Base-by-base conservation (phyloP, 2,797 vertebrate genomes). In the Alosa sapidissima region DNA sequence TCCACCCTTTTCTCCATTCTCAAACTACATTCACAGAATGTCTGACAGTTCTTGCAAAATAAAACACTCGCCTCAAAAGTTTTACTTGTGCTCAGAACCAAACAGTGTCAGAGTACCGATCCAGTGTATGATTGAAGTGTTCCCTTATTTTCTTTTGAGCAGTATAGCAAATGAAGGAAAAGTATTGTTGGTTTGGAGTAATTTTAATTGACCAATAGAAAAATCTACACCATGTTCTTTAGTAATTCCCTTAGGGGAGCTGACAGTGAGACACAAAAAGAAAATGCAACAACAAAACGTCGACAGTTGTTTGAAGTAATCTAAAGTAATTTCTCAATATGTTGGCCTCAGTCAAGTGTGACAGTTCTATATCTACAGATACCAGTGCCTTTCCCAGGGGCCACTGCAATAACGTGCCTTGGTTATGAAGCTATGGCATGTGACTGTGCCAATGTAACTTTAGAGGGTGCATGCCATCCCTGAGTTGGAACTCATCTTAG, bases 381-480 rank as follows among this genome's bases (percentile, higher is more conserved):
- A 28, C 33, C 68, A 72, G 68, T 47, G 16, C 16, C 72, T 47
- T 21, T 5, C 72, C 72, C 36, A 2, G 16, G 16, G 72, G 72
- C 9, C 36, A 45, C 5, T 7, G 72, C 36, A 19, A 36, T 78
- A 78, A 36, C 16, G 72, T 78, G 41, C 36, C 72, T 47, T 7
- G 19, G 36, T 47, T 78, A 78, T 78, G 41, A 78, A 36, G 41
- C 36, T 2, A 19, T 45, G 72, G 72, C 72, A 78, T 78, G 72
- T 41, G 41, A 0, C 36, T 36, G 2, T 41, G 41, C 72, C 72
- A 78, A 8, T 41, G 72, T 78, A 78, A 78, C 72, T 36, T 19
- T 78, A 78, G 72, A 78, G 41, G 72, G 36, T 78, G 72, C 36
- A 78, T 78, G 72, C 72, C 72, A 78, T 78, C 72, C 8, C 72